Percentiles rank a stretch among this genome's conserved stretches.
phyloP scores from a whole-genome alignment of 2,888 invertebrate species.

The Calliopum simillimum region DNA sequence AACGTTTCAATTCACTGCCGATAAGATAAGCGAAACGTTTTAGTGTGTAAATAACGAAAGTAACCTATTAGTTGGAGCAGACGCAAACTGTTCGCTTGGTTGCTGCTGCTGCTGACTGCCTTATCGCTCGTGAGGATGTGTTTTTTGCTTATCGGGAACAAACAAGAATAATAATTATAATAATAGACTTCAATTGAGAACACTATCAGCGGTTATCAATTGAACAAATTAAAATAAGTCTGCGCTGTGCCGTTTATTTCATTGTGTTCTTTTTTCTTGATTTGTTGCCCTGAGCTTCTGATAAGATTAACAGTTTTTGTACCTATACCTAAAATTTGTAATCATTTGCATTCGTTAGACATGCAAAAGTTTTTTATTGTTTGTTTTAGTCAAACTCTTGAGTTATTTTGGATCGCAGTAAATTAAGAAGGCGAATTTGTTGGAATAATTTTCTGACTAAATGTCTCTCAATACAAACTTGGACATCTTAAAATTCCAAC shows the following conservation, averaged over 20 bases:
- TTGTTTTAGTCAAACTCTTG: no score
- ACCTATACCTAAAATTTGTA: no score
- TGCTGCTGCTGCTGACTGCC: constrained; percentile 1
- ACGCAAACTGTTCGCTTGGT: background rate
- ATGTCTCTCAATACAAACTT: no score
- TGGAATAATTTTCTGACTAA: no score
- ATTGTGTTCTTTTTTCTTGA: no score
- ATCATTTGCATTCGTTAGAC: no score
- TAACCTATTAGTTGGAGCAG: background rate
- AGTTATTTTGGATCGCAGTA: no score
- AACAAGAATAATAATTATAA: constrained; percentile 10
- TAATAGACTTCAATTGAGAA: constrained; percentile 16
- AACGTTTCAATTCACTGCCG: constrained; percentile 32
- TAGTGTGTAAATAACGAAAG: constrained; percentile 15
- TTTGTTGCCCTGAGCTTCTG: no score
- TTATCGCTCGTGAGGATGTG: constrained; percentile 12
- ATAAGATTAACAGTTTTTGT: no score
- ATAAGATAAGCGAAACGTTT: constrained; percentile 35
- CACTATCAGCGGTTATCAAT: constrained; percentile 18
- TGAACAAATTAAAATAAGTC: constrained; percentile 18
- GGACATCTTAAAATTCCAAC: no score
- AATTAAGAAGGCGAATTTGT: no score
- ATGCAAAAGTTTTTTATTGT: no score
- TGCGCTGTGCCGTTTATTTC: background rate
- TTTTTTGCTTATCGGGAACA: constrained; percentile 18